phyloP scores from a whole-genome alignment of 2,888 invertebrate species.

The Deroplatys truncata region DNA sequence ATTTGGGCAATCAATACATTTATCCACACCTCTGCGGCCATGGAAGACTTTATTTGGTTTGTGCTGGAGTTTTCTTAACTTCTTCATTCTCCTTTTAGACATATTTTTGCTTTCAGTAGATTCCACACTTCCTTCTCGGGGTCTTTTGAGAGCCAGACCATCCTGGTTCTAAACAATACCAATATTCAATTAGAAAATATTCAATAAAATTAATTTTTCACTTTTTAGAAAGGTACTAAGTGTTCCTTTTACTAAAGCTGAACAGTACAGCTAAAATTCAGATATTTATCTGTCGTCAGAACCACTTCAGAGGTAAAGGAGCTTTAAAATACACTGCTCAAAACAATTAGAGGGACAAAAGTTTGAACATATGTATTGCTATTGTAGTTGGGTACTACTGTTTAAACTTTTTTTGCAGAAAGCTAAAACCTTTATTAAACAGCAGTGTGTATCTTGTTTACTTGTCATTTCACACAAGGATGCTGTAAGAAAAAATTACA shows the following conservation, averaged over 20 bases:
- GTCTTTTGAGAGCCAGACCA: conserved; percentile 33
- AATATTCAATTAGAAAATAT: conserved; percentile 17
- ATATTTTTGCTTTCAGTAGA: conserved; percentile 63
- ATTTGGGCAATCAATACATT: conserved; percentile 69
- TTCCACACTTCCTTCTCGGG: conserved; percentile 58
- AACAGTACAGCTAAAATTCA: neutral
- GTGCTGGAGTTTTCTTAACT: conserved; percentile 65
- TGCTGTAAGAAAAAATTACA: neutral
- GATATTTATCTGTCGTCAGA: no score
- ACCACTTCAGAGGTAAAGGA: no score
- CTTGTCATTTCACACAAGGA: neutral
- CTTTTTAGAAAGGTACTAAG: no score
- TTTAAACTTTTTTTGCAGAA: neutral
- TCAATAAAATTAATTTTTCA: neutral
- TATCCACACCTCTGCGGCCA: conserved; percentile 56
- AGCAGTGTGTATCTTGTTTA: neutral
- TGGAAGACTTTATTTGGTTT: conserved; percentile 60
- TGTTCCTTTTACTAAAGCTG: no score
- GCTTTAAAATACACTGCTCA: neutral
- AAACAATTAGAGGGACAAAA: neutral
- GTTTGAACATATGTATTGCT: neutral
- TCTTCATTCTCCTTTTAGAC: conserved; percentile 84
- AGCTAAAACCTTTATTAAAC: neutral
- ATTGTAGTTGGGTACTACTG: neutral
- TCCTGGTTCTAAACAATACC: conserved; percentile 39